These are phyloP conservation scores for Cladorhizidae sp. DNA, from an alignment of 37 sponge, comb jelly and placozoan species.

Conservation along the genomic window DNA sequence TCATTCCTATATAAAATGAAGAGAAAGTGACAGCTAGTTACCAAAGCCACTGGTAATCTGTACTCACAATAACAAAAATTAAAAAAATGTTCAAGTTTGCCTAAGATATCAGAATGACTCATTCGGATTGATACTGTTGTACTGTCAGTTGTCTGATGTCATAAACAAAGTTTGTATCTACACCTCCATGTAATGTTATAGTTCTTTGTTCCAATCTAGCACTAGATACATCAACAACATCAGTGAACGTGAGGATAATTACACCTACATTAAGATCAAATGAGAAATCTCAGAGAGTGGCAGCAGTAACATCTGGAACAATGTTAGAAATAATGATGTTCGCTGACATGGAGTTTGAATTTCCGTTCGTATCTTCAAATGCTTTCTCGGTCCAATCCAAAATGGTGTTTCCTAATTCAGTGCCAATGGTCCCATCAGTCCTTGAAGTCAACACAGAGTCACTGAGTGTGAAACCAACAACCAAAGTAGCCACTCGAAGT, in stretches of 20 bases:
- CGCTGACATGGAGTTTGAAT: not conserved
- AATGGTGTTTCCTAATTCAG: conserved; percentile 43
- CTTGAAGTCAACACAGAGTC: conserved; percentile 40
- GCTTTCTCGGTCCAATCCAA: conserved; percentile 20
- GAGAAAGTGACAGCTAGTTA: too few relatives aligned
- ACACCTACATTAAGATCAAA: conserved; percentile 66
- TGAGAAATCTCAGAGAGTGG: conserved; percentile 41
- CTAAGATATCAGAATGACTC: conserved; percentile 25
- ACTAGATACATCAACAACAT: conserved; percentile 44
- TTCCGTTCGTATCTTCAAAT: conserved; percentile 48
- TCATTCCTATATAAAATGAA: too few relatives aligned
- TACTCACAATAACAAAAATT: too few relatives aligned
- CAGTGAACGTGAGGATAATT: conserved; percentile 66
- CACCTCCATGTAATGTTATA: conserved; percentile 20
- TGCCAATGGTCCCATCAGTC: conserved; percentile 58
- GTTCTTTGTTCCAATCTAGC: not conserved
- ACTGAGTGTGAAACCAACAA: conserved; percentile 43
- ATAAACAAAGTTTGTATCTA: conserved; percentile 1
- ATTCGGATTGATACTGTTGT: conserved; percentile 40
- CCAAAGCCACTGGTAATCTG: too few relatives aligned
- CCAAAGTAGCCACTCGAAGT: conserved; percentile 11
- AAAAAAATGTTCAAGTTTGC: conserved; percentile 41
- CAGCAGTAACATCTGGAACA: conserved; percentile 39
- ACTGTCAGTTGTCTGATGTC: conserved; percentile 18
- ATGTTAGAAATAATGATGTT: conserved; percentile 15